Conservation (phyloP, 1,140 invertebrate species). For the Proales similis region DNA sequence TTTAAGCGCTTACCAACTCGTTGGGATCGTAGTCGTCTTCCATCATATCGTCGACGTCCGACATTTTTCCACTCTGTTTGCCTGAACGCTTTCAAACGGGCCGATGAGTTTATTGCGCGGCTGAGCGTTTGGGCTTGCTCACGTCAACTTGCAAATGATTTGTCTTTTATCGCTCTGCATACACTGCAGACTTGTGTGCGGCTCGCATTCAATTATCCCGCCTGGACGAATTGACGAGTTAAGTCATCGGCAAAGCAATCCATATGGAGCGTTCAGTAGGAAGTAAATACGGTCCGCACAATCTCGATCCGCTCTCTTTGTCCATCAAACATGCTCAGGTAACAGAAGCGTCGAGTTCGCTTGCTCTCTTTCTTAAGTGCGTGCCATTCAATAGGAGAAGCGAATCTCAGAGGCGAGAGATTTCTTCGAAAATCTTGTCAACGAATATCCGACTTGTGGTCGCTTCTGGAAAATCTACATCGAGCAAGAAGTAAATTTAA, state of each 20-base stretch:
- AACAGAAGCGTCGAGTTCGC: no score
- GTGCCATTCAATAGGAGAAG: conserved; percentile 64
- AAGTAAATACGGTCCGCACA: not conserved
- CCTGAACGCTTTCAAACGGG: not conserved
- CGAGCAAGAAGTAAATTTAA: conserved; percentile 77
- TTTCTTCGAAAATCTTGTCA: conserved; percentile 85
- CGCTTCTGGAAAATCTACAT: conserved; percentile 99
- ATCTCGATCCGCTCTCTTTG: conserved; percentile 27
- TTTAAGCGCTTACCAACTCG: no score
- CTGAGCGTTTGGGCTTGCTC: no score
- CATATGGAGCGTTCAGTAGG: no score
- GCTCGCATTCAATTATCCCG: no score
- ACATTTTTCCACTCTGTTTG: conserved; percentile 24
- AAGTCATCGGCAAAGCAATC: no score
- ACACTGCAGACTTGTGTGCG: no score
- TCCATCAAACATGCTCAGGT: conserved; percentile 35
- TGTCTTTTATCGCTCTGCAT: no score
- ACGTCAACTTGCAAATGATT: no score
- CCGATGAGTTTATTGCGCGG: no score
- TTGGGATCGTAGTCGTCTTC: conserved; percentile 37
- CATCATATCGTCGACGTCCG: conserved; percentile 35
- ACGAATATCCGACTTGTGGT: conserved; percentile 86
- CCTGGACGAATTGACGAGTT: no score
- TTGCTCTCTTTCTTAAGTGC: no score
- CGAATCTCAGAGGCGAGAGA: conserved; percentile 80